Evolutionary conservation across 64 coral and sea anemone species (phyloP).

Genomic region (Porites lutea): DNA sequence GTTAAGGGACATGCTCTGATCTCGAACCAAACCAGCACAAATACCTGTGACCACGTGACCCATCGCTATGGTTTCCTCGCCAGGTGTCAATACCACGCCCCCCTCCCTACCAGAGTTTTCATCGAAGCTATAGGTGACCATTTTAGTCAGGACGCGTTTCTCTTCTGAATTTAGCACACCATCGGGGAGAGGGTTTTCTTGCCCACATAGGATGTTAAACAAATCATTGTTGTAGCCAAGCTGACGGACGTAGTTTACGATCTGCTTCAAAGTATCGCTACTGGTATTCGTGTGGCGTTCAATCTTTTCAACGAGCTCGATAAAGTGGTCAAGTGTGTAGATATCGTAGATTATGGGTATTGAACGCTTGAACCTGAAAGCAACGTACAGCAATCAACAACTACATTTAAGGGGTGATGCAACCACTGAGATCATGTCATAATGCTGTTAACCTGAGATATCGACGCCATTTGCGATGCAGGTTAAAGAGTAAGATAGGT

Average conservation of each 20-base stretch:
- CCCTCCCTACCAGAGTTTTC: neutral
- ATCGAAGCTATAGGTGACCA: conserved; percentile 52
- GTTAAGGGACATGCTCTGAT: conserved; percentile 58
- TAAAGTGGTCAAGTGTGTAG: conserved; percentile 68
- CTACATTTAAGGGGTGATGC: neutral
- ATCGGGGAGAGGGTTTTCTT: conserved; percentile 26
- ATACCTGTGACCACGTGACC: conserved; percentile 77
- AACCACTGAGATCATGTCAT: neutral
- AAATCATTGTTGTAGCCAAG: conserved; percentile 37
- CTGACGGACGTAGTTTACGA: conserved; percentile 48
- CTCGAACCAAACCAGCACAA: conserved; percentile 61
- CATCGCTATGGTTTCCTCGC: conserved; percentile 69
- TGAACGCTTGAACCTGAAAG: neutral
- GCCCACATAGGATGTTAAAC: conserved; percentile 47
- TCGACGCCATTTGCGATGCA: too few species aligned
- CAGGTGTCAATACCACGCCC: conserved; percentile 70
- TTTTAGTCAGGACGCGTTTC: conserved; percentile 47
- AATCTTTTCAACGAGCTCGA: conserved; percentile 70
- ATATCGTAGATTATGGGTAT: conserved; percentile 44
- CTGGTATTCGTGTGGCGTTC: conserved; percentile 46
- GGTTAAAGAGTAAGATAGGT: too few species aligned
- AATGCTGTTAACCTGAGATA: too few species aligned
- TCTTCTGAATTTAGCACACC: conserved; percentile 46
- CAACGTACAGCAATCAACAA: neutral
- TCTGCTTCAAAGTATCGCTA: neutral